Base-by-base conservation (phyloP, 1,140 invertebrate genomes). In the Drosophila mauritiana region DNA sequence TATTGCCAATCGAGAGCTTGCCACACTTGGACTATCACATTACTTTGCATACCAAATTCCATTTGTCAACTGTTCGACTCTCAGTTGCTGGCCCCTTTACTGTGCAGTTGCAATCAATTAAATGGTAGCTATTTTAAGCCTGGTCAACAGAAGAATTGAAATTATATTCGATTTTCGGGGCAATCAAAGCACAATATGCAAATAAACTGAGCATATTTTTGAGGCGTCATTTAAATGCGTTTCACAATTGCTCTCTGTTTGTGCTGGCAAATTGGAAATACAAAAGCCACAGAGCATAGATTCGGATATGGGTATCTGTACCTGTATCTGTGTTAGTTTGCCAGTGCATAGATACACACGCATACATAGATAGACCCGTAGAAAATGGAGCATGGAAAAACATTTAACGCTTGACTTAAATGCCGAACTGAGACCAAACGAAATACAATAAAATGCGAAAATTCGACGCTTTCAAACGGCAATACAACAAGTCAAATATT, bases 401-500 rank as follows among this genome's bases (percentile, higher is more conserved):
- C 83, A 85, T 85, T 85, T 81, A 82, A 85, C 74, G 83, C 79
- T 79, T 64, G 74, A 78, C 77, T 85, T 80, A 61, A 86, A 78
- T 70, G 51, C 34, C 36, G 51, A 70, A 58, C 73, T 57, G 59
- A 70, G 75, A 40, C 69, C 39, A 63, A 82, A 58, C 55, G 48
- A 45, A 49, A 52, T 42, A 75, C 54, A 17, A 37, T 56, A 49
- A 73, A 75, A 42, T 42, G 39, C 34, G 63, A 80, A 78, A 54
- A 78, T 58, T 78, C 59, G 67, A 58, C 52, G 56, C 52, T 67
- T 65, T 75, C 59, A 67, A 77, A 59, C 45, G 73, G 65, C 79
- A 88, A 73, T 83, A 80, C 72, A 89, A 69, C 80, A 88, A 88
- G 84, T 88, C 80, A 89, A 88, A 88, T 89, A 88, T 88, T 88